Base-by-base conservation (phyloP, 2,888 invertebrate genomes). In the Allolobophora icterica region DNA sequence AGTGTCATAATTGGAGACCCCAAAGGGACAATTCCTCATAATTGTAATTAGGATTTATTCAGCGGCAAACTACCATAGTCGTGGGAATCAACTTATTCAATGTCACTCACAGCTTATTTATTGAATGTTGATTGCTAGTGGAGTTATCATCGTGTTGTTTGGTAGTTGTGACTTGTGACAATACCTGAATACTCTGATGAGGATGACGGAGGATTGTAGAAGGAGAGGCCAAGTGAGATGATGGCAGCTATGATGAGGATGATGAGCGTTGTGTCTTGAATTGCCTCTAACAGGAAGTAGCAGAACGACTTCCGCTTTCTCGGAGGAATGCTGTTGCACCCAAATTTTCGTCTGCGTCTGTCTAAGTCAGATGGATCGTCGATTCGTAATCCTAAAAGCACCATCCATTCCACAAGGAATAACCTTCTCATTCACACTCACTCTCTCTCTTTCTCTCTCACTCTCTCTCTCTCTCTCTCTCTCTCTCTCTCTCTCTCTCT, bases 221-320 rank as follows among this genome's bases (percentile, higher is more conserved):
- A 96, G 91, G 99, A 98, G 96, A 99, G 97, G 96, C 97, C 98
- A 96, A 99, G 97, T 95, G 99, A 99, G 95, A 99, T 98, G 96
- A 99, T 96, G 95, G 99, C 99, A 95, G 99, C 99, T 96, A 99
- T 97, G 96, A 99, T 97, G 96, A 99, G 97, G 96, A 99, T 99
- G 96, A 99, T 99, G 95, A 99, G 97, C 94, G 99, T 99, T 94
- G 99, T 98, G 96, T 99, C 99, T 96, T 99, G 99, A 95, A 99
- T 96, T 94, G 99, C 99, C 96, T 99, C 99, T 98, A 99, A 99
- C 94, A 99, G 98, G 96, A 99, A 97, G 95, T 97, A 98, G 95
- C 99, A 97, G 97, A 99, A 99, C 94, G 99, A 98, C 97, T 99
- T 99, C 94, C 99, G 98, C 95, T 99, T 98, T 96, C 99, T 99